phyloP scores from a whole-genome alignment of 2,113 vertebrate species.

The Aegithalos caudatus region DNA sequence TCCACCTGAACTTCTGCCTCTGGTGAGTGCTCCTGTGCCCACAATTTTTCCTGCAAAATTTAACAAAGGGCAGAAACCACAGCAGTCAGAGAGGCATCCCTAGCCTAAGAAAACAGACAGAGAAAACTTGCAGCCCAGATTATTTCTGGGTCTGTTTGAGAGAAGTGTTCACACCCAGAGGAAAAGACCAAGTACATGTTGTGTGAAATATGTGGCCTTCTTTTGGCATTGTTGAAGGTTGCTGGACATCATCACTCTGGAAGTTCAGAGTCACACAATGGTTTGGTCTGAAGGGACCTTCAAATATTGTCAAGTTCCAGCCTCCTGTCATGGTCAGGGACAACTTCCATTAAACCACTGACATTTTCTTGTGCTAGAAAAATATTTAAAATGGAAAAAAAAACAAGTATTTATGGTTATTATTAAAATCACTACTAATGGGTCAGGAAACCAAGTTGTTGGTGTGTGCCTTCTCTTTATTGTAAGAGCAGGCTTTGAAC shows the following conservation, averaged over 20 bases:
- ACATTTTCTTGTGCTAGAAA: background rate
- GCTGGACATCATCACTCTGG: background rate
- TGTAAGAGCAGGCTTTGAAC: background rate
- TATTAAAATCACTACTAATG: background rate
- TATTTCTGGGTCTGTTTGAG: background rate
- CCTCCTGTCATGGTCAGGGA: background rate
- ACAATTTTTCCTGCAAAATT: background rate
- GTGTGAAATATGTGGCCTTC: background rate
- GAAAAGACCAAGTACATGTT: background rate
- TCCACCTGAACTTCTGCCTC: background rate
- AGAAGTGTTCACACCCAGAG: background rate
- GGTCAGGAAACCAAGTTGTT: background rate
- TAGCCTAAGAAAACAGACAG: background rate
- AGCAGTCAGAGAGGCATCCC: background rate
- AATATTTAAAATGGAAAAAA: background rate
- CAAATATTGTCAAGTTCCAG: background rate
- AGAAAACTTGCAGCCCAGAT: background rate
- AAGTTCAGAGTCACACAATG: background rate
- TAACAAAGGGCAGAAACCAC: background rate
- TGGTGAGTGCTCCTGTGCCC: background rate
- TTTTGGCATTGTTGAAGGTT: background rate
- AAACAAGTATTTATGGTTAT: background rate
- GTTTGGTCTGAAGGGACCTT: background rate
- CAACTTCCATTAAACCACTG: background rate
- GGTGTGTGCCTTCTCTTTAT: background rate